phyloP scores from a whole-genome alignment of 1,140 invertebrate species.

The Cydia pomonella region DNA sequence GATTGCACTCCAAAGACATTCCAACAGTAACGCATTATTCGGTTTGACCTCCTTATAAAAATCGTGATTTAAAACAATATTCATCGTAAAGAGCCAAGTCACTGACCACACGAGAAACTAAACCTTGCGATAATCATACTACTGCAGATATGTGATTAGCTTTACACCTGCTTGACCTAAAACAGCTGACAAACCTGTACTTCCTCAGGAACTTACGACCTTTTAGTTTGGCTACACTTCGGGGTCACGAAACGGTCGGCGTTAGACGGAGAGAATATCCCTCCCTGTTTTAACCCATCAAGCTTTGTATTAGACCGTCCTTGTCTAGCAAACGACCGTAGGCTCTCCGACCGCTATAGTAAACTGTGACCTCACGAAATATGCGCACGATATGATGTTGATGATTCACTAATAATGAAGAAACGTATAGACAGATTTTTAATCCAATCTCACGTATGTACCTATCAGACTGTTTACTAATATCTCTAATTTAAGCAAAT shows the following conservation, averaged over 20 bases:
- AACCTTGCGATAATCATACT: constrained; percentile 75
- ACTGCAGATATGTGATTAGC: constrained; percentile 78
- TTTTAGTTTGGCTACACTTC: constrained; percentile 35
- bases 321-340: constrained; percentile 64
- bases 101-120: constrained; percentile 72
- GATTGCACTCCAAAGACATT: not conserved
- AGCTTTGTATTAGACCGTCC: constrained; percentile 50
- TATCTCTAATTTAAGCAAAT: too few relatives aligned
- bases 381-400: constrained; percentile 73
- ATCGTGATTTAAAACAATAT: constrained; percentile 29
- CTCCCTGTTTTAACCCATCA: constrained; percentile 48
- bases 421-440: constrained; percentile 57
- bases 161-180: not conserved
- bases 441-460: not conserved
- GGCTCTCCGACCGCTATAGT: constrained; percentile 76
- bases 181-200: not conserved
- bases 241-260: constrained; percentile 74
- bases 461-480: not conserved
- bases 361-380: constrained; percentile 80
- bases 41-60: not conserved
- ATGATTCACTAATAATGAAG: constrained; percentile 75
- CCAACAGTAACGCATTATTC: not conserved
- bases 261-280: constrained; percentile 60
- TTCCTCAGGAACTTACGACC: not conserved
- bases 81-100: constrained; percentile 49